phyloP scores from a whole-genome alignment of 1,140 invertebrate species.

The Orius insidiosus region DNA sequence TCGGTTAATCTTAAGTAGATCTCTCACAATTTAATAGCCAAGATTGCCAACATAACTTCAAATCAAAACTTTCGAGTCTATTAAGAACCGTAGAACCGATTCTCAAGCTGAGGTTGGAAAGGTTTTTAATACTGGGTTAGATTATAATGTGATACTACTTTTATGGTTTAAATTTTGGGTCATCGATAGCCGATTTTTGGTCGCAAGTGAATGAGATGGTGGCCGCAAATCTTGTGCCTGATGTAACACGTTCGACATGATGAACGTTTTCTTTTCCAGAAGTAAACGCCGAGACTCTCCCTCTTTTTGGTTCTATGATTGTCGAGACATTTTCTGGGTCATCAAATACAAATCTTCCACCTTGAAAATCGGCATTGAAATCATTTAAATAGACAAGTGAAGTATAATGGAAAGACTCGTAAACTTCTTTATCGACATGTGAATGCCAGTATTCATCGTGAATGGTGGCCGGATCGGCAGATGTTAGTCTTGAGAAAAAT shows the following conservation, averaged over 20 bases:
- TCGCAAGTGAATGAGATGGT: constrained; percentile 79
- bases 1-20: too few species aligned
- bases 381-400: constrained; percentile 62
- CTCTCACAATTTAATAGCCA: too few species aligned
- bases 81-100: too few species aligned
- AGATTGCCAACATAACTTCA: too few species aligned
- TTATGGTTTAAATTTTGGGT: constrained; percentile 28
- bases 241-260: constrained; percentile 59
- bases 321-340: constrained; percentile 47
- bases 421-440: constrained; percentile 72
- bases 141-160: too few species aligned
- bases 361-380: constrained; percentile 56
- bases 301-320: constrained; percentile 59
- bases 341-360: constrained; percentile 67
- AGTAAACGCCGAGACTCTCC: constrained; percentile 64
- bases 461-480: constrained; percentile 42
- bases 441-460: constrained; percentile 81
- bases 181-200: constrained; percentile 36
- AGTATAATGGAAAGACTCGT: constrained; percentile 72
- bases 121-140: too few species aligned
- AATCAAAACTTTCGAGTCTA: too few species aligned
- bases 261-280: constrained; percentile 73
- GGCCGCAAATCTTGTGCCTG: constrained; percentile 56
- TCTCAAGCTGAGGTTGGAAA: too few species aligned
- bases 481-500: constrained; percentile 65